These are phyloP conservation scores for Dipus sagitta DNA, from an alignment of 2,797 vertebrate genomes.

Conservation along the genomic window DNA sequence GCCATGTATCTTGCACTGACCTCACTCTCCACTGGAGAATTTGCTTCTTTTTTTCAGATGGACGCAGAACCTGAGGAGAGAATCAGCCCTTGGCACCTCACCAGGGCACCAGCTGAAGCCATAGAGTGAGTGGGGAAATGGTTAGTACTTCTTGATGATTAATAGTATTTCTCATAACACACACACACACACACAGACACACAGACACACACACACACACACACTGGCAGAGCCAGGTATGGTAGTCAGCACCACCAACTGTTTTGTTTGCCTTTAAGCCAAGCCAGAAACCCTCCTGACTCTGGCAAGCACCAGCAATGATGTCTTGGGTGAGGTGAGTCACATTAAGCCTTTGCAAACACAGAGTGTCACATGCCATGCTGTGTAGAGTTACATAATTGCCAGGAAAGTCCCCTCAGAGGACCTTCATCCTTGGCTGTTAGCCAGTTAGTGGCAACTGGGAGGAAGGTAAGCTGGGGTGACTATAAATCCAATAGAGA, in stretches of 20 bases:
- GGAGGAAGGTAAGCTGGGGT: not conserved
- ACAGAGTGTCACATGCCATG: not conserved
- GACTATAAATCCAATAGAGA: constrained; percentile 1
- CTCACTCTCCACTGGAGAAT: no score
- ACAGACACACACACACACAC: not conserved
- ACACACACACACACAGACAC: not conserved
- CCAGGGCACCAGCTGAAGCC: no score
- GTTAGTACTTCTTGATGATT: not conserved
- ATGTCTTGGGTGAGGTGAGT: constrained; percentile 79
- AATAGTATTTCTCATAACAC: not conserved
- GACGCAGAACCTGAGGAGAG: no score
- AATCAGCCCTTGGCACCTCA: no score
- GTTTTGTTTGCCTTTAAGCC: constrained; percentile 84
- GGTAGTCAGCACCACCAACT: constrained; percentile 38
- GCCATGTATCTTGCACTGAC: no score
- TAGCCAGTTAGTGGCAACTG: not conserved
- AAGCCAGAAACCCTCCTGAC: constrained; percentile 82
- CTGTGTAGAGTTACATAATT: not conserved
- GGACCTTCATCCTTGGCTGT: not conserved
- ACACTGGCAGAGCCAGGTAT: not conserved
- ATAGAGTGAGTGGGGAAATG: no score
- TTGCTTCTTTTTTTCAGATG: no score
- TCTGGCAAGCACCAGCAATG: constrained; percentile 70
- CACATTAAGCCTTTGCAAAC: constrained; percentile 62
- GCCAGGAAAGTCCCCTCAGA: constrained; percentile 52